Conservation (phyloP, 2,797 vertebrate species). For the Sebastes diploproa region DNA sequence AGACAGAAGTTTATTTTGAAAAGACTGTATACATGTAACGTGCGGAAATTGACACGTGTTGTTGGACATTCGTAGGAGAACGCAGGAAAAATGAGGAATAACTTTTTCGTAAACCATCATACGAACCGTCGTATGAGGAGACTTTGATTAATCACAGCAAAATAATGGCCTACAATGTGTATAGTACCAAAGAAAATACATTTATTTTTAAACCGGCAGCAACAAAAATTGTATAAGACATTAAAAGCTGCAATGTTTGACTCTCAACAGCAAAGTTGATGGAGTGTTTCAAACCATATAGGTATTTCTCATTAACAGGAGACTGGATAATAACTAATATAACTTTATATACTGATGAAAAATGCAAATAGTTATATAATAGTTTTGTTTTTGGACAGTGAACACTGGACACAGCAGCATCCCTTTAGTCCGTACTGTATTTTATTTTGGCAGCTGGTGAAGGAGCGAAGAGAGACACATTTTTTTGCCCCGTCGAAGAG, state of each 20-base stretch:
- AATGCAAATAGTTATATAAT: neutral
- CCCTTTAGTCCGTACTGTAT: neutral
- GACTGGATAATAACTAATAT: neutral
- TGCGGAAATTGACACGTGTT: neutral
- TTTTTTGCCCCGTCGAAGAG: neutral
- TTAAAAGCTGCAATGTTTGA: neutral
- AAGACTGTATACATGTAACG: neutral
- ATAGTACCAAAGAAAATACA: neutral
- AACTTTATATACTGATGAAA: neutral
- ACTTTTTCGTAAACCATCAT: no score
- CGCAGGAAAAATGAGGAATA: neutral
- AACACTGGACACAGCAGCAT: neutral
- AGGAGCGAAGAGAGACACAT: neutral
- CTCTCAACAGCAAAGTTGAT: neutral
- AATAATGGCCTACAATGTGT: neutral
- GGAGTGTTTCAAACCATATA: neutral
- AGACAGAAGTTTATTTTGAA: neutral
- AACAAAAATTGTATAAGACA: neutral
- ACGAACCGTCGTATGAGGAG: neutral
- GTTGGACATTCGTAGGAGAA: neutral
- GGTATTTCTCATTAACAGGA: neutral
- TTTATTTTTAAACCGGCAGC: neutral
- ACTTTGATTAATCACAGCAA: neutral
- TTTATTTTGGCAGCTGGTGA: slow-evolving; percentile 2
- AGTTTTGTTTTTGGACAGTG: neutral